These are phyloP conservation scores for Epizoanthus scotinus DNA, from an alignment of 92 coral and sea anemone species.

Conservation along the genomic window DNA sequence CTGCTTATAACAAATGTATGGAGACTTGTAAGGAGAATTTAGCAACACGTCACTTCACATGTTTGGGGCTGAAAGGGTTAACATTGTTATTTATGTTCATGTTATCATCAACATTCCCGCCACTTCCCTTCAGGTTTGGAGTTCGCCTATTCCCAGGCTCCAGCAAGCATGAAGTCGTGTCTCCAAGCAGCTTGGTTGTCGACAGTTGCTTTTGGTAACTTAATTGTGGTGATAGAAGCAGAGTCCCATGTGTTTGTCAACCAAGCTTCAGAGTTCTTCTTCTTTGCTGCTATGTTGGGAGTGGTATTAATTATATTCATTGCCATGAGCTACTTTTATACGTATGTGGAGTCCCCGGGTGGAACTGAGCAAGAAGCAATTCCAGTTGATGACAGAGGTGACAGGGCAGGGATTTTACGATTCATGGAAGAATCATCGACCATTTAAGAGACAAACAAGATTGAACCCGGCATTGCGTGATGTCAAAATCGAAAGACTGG, in stretches of 20 bases:
- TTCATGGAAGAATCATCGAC: slow-evolving; percentile 34
- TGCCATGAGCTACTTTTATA: slow-evolving; percentile 64
- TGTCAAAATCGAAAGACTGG: too few species aligned
- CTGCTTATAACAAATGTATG: too few species aligned
- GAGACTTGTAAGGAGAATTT: too few species aligned
- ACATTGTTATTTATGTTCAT: neutral
- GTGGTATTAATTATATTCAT: slow-evolving; percentile 56
- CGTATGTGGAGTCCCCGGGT: slow-evolving; percentile 48
- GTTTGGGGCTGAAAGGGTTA: too few species aligned
- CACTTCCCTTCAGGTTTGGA: slow-evolving; percentile 55
- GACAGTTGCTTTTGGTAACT: slow-evolving; percentile 82
- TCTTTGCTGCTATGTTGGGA: slow-evolving; percentile 77
- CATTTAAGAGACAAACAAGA: neutral
- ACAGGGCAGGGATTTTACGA: slow-evolving; percentile 54
- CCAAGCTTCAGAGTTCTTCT: slow-evolving; percentile 75
- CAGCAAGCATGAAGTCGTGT: slow-evolving; percentile 82
- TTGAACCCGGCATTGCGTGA: too few species aligned
- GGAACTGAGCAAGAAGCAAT: slow-evolving; percentile 13
- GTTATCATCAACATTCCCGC: neutral
- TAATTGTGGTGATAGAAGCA: slow-evolving; percentile 84
- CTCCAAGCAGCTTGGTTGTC: slow-evolving; percentile 86
- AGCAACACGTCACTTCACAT: too few species aligned
- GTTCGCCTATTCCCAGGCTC: slow-evolving; percentile 86
- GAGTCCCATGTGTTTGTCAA: slow-evolving; percentile 62
- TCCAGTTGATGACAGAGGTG: slow-evolving; percentile 44